phyloP scores from a whole-genome alignment of 2,113 vertebrate genomes.

The Tichodroma muraria region DNA sequence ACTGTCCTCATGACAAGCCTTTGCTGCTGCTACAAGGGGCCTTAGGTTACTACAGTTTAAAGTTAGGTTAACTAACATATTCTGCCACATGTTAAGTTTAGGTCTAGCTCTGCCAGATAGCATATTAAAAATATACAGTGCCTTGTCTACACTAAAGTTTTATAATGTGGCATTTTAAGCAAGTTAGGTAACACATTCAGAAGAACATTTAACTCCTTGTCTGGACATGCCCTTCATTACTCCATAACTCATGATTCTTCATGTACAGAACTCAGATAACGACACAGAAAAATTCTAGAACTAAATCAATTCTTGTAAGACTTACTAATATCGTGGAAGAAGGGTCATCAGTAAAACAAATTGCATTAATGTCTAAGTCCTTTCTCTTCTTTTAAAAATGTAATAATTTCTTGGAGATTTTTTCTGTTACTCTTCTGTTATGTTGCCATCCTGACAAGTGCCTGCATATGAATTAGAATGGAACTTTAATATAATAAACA shows the following conservation, averaged over 20 bases:
- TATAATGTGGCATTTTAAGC: conserved; percentile 21
- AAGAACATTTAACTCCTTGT: background rate
- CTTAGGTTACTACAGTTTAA: conserved; percentile 41
- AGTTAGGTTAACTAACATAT: background rate
- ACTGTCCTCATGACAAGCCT: conserved; percentile 39
- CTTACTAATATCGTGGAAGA: background rate
- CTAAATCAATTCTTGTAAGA: background rate
- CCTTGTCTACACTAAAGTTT: background rate
- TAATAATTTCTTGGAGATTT: background rate
- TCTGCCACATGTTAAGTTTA: background rate
- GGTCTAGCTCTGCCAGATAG: conserved; percentile 15
- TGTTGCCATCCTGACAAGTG: background rate
- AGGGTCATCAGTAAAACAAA: background rate
- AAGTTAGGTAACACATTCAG: conserved; percentile 37
- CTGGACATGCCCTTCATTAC: conserved; percentile 1
- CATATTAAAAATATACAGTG: background rate
- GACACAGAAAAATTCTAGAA: background rate
- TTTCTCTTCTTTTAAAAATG: background rate
- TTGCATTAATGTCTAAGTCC: background rate
- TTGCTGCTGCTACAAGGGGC: background rate
- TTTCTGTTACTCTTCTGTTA: background rate
- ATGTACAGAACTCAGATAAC: background rate
- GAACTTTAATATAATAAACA: background rate
- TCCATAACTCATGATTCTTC: background rate
- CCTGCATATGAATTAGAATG: background rate